Evolutionary conservation across 2,797 vertebrate genomes (phyloP), one percentile per base, ranked within the genome.

Genomic region (Petrocephalus sullivani): DNA sequence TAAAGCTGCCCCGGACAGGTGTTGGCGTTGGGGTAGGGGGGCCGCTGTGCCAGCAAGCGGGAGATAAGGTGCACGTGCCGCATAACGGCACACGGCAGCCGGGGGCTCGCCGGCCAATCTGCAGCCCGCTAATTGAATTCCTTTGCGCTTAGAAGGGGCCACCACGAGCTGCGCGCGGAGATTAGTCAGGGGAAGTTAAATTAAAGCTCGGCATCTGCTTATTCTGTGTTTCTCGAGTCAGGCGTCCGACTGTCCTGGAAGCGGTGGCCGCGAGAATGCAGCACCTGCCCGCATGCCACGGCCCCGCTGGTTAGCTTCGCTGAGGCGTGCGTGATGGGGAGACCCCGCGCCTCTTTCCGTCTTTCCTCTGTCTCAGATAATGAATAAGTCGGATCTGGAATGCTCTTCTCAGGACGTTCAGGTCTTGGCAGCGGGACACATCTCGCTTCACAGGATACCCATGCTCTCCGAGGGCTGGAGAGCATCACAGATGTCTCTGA

Each of bases 81-180:
- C 61, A 51, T 85, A 89, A 87, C 67, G 1, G 78, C n/a, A 53
- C 81, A 4, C 2, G 41, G 54, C 28, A 49, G 53, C 37, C 21
- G 3, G 53, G 28, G 75, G 75, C 75, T 21, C 9, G 28, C 46
- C 9, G 53, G 14, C 7, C 7, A 54, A 41, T 46, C 37, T 37
- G 58, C 56, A 33, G 46, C 16, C 57, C 28, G 21, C 81, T 90
- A 89, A 90, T 89, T 89, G 37, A 90, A 87, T 91, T 89, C 81
- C 19, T 16, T 33, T 19, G 8, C 23, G 71, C 86, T 21, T 67
- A 87, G 89, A 51, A n/a, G 41, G 2, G 60, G 53, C 21, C 1
- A 4, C 49, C 54, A 19, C 16, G 1, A 54, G 33, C 86, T 5
- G 86, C 78, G 0, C 14, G 12, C 23, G 2, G 54, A 61, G 81